A percentile compares a stretch with the other conserved stretches of the same genome.
Evolutionary conservation across 2,113 vertebrate species (phyloP).

Genomic region (Seriola aureovittata): DNA sequence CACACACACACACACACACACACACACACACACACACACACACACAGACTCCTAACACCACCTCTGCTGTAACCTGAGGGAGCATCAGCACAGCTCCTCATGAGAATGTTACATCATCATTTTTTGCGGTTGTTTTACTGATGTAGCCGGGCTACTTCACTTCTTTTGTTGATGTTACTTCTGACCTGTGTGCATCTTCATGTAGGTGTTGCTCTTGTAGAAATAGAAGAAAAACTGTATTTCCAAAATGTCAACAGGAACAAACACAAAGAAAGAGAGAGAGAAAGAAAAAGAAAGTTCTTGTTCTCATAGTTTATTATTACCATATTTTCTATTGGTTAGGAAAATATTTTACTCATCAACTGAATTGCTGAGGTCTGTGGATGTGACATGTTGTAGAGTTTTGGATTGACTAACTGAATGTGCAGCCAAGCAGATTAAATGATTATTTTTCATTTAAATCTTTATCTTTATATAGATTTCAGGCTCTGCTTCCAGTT

Average conservation of each 20-base stretch:
- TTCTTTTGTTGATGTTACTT: not conserved
- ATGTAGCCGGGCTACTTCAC: not conserved
- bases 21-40: slow-evolving; percentile 7
- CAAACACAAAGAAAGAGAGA: not conserved
- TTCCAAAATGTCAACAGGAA: slow-evolving; percentile 11
- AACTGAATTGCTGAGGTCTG: too few relatives aligned
- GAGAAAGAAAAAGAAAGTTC: too few relatives aligned
- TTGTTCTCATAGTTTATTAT: too few relatives aligned
- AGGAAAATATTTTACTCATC: too few relatives aligned
- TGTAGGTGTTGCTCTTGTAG: slow-evolving; percentile 19
- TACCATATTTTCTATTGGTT: too few relatives aligned
- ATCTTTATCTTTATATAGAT: too few relatives aligned
- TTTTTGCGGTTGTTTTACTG: slow-evolving; percentile 4
- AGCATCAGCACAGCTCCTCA: slow-evolving; percentile 4
- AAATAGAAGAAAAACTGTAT: not conserved
- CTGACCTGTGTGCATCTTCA: slow-evolving; percentile 7
- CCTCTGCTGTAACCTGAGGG: slow-evolving; percentile 21
- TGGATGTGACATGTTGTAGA: too few relatives aligned
- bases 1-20: not conserved
- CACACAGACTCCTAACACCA: slow-evolving; percentile 3
- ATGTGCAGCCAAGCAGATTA: too few relatives aligned
- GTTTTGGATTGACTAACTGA: too few relatives aligned
- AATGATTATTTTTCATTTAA: too few relatives aligned
- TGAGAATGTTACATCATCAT: slow-evolving; percentile 36
- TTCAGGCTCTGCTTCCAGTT: too few relatives aligned